Evolutionary conservation across 2,888 invertebrate genomes (phyloP).

Genomic region (Conus canariensis): DNA sequence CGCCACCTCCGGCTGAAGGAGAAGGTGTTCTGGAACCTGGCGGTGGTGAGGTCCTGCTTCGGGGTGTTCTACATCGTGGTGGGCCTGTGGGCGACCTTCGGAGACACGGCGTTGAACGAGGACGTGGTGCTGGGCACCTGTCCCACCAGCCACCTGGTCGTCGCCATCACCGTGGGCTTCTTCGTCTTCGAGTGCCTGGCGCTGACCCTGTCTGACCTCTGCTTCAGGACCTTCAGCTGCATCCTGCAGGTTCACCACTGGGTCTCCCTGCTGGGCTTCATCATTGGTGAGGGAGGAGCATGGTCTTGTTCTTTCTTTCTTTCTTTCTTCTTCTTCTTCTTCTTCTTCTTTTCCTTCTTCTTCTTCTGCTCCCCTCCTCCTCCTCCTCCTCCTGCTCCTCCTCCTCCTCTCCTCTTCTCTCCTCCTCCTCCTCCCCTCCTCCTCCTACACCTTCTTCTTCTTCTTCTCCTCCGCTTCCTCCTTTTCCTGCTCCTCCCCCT

Average conservation of each 20-base stretch:
- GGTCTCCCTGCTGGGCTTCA: conserved; percentile 63
- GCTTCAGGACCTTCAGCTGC: conserved; percentile 60
- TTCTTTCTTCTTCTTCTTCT: no score
- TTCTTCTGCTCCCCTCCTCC: no score
- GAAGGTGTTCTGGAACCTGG: conserved; percentile 70
- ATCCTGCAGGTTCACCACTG: conserved; percentile 70
- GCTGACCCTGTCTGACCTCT: conserved; percentile 64
- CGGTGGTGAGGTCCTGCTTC: conserved; percentile 65
- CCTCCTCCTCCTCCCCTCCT: no score
- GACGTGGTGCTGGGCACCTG: conserved; percentile 61
- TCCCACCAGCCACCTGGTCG: conserved; percentile 62
- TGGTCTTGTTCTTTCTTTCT: no score
- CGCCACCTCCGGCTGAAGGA: conserved; percentile 62
- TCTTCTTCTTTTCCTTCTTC: no score
- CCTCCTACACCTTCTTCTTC: no score
- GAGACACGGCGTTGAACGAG: conserved; percentile 59
- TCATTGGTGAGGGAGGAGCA: not conserved
- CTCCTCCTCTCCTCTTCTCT: no score
- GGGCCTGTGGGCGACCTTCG: conserved; percentile 62
- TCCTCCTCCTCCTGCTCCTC: no score
- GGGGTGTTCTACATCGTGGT: conserved; percentile 61
- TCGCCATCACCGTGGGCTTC: conserved; percentile 63
- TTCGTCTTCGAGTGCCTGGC: conserved; percentile 71
- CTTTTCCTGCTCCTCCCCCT: no score
- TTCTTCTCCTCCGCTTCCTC: no score